Conservation (phyloP, 2,888 invertebrate genomes). For the Eilema griseolum region DNA sequence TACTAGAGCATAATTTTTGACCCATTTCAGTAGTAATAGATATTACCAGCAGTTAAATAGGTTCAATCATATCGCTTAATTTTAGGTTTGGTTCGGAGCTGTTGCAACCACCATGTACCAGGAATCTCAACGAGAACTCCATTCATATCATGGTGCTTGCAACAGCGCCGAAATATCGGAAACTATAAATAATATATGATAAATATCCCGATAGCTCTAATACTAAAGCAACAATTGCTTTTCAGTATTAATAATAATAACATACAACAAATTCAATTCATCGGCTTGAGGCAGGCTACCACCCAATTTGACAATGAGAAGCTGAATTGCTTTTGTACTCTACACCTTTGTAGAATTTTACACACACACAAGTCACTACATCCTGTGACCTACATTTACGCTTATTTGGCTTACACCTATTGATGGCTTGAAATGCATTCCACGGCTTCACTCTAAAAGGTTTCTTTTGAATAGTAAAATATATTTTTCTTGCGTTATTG, state of each 20-base stretch:
- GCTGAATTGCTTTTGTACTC: not conserved
- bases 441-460: not conserved
- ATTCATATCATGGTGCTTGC: too few relatives aligned
- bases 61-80: too few relatives aligned
- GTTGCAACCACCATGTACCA: too few relatives aligned
- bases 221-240: too few relatives aligned
- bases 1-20: not conserved
- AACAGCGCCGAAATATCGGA: too few relatives aligned
- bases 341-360: not conserved
- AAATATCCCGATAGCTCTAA: too few relatives aligned
- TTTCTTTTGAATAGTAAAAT: not conserved
- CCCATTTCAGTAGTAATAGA: too few relatives aligned
- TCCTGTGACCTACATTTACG: conserved; percentile 1
- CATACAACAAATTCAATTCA: not conserved
- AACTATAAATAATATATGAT: too few relatives aligned
- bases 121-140: too few relatives aligned
- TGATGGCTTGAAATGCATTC: not conserved
- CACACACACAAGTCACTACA: not conserved
- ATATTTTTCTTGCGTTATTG: not conserved
- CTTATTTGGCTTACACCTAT: not conserved
- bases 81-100: too few relatives aligned
- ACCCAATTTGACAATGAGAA: not conserved
- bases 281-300: not conserved
- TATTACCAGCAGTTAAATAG: too few relatives aligned
- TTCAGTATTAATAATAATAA: too few relatives aligned